Conservation (phyloP, 2,113 vertebrate species). For the Callocephalon fimbriatum region DNA sequence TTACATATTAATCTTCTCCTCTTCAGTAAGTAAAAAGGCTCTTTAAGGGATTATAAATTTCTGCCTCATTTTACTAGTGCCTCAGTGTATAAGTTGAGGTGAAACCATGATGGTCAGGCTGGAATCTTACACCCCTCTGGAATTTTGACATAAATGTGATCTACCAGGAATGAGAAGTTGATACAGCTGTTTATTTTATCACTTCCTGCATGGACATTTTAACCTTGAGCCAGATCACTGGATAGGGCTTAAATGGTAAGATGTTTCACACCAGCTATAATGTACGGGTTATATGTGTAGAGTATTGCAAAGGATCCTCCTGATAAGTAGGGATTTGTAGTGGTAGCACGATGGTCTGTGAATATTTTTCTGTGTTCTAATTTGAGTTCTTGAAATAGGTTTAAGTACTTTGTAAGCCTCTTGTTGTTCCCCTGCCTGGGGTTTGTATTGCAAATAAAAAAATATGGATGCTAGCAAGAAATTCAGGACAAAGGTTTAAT, state of each 20-base stretch:
- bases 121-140: neutral
- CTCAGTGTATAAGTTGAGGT: neutral
- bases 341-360: too few species aligned
- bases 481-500: neutral
- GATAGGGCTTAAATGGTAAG: neutral
- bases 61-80: neutral
- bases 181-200: neutral
- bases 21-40: neutral
- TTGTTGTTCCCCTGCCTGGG: neutral
- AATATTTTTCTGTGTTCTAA: neutral
- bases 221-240: too few species aligned
- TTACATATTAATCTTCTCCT: neutral
- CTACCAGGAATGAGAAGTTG: neutral
- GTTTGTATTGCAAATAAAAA: neutral
- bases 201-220: neutral
- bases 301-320: neutral
- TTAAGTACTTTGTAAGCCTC: neutral
- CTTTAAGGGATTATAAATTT: neutral
- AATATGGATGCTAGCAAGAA: neutral
- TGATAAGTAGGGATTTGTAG: neutral
- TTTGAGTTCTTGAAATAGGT: neutral
- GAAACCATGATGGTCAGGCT: neutral
- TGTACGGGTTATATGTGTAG: fast-evolving
- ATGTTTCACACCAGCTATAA: neutral
- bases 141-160: neutral